phyloP scores from a whole-genome alignment of 2,888 invertebrate genomes.

The Syrphus vitripennis region DNA sequence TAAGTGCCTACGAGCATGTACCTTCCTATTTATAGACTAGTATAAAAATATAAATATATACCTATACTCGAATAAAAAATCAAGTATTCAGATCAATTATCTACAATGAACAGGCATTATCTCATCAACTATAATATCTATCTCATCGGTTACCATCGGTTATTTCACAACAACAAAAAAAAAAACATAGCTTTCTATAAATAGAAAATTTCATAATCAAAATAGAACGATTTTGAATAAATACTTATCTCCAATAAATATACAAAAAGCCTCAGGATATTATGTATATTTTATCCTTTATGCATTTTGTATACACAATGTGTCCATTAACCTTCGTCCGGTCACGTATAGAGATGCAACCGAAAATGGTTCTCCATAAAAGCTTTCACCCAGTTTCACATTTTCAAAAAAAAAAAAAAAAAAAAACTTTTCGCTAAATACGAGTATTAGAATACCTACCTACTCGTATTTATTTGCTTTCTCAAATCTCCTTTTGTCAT shows the following conservation, averaged over 20 bases:
- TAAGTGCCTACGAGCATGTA: too few relatives aligned
- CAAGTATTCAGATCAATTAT: background rate
- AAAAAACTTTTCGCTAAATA: conserved; percentile 18
- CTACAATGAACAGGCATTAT: background rate
- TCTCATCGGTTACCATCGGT: background rate
- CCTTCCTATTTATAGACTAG: too few relatives aligned
- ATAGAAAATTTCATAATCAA: conserved; percentile 10
- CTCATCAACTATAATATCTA: background rate
- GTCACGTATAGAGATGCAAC: conserved; percentile 21
- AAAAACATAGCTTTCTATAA: conserved; percentile 21
- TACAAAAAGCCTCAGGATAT: background rate
- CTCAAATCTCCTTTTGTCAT: background rate
- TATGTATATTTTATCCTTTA: too few relatives aligned
- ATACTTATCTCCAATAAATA: background rate
- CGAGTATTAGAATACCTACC: too few relatives aligned
- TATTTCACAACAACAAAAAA: background rate
- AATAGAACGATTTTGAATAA: background rate
- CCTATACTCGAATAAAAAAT: too few relatives aligned
- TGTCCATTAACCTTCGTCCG: conserved; percentile 50
- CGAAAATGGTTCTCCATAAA: background rate
- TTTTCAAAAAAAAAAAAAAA: too few relatives aligned
- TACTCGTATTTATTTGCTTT: conserved; percentile 6
- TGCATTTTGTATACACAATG: conserved; percentile 26
- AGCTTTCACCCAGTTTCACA: conserved; percentile 56
- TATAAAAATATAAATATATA: too few relatives aligned